Percentiles rank a stretch among this genome's conserved stretches.
These are phyloP conservation scores for Hozukius guyotensis DNA, from an alignment of 2,797 vertebrate species.

Conservation along the genomic window DNA sequence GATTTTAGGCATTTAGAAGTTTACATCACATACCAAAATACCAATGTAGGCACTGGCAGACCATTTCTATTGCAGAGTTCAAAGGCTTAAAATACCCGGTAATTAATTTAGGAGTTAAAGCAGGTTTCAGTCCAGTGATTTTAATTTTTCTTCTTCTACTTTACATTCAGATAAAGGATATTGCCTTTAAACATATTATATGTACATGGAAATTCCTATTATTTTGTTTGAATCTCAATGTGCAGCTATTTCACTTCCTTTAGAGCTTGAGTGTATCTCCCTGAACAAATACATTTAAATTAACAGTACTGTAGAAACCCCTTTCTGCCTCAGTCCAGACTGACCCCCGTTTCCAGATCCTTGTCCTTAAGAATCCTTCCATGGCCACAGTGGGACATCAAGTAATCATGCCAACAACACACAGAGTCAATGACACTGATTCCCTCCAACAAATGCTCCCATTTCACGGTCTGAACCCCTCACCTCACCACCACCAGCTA, in stretches of 20 bases:
- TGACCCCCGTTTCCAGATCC: conserved; percentile 7
- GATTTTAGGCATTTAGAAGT: no score
- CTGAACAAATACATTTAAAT: neutral
- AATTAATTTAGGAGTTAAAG: neutral
- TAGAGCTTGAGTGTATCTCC: neutral
- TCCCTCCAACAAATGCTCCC: conserved; percentile 58
- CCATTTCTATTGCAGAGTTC: no score
- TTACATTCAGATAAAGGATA: neutral
- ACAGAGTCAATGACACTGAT: conserved; percentile 55
- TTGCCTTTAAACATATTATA: neutral
- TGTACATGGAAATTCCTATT: neutral
- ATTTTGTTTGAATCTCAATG: neutral
- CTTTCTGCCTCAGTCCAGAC: neutral
- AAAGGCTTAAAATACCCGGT: neutral
- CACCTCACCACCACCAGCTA: conserved; percentile 37
- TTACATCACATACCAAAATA: no score
- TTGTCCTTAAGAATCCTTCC: conserved; percentile 25
- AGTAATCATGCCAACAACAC: conserved; percentile 32
- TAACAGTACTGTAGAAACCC: neutral
- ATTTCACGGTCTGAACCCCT: conserved; percentile 40
- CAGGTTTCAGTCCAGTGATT: neutral
- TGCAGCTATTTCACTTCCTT: neutral
- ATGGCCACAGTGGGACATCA: conserved; percentile 27
- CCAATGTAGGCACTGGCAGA: no score
- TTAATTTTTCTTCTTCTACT: neutral